Evolutionary conservation across 2,888 invertebrate species (phyloP), one percentile per base, ranked within the genome.

Genomic region (Diabrotica balteata): DNA sequence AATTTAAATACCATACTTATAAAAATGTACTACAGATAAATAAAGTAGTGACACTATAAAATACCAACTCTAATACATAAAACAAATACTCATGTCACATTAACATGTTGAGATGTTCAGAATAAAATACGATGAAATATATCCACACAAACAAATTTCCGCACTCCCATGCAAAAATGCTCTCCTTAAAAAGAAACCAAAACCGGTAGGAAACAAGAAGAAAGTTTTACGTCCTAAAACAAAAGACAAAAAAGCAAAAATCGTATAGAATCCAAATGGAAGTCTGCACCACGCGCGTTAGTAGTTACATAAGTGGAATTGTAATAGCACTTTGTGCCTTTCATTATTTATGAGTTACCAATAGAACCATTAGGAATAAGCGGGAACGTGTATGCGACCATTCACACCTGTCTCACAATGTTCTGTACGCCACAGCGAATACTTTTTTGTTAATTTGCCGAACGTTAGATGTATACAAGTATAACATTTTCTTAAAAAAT

Each of bases 291-390:
- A 32, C 54, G 53, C 45, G 63, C 63, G 66, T 53, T 59, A 50
- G 64, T 46, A 51, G 58, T 64, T 59, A 64, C 58, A 64, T 64
- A 62, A 65, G 67, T 74, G 77, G 75, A 78, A 78, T 78, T 79
- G 80, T 81, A 80, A 80, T 77, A 80, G 80, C 81, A 81, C 80
- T 82, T 80, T 80, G 73, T 78, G 78, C 79, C 80, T 81, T 64
- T 80, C 80, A 82, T 82, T 81, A 82, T 82, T 82, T 80, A 82
- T 80, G 81, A 81, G 80, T 78, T 78, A 78, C 78, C 79, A 78
- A 81, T 80, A 79, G 78, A 77, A 78, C 78, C 77, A 80, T 80
- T 78, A 64, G 64, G 63, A 63, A 60, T 63, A 76, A 74, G 78
- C 76, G 76, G 73, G 78, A 72, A 75, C 76, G 76, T 78, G 78